These are phyloP conservation scores for Nomada hirtipes DNA, from an alignment of 2,888 invertebrate species.

Conservation along the genomic window DNA sequence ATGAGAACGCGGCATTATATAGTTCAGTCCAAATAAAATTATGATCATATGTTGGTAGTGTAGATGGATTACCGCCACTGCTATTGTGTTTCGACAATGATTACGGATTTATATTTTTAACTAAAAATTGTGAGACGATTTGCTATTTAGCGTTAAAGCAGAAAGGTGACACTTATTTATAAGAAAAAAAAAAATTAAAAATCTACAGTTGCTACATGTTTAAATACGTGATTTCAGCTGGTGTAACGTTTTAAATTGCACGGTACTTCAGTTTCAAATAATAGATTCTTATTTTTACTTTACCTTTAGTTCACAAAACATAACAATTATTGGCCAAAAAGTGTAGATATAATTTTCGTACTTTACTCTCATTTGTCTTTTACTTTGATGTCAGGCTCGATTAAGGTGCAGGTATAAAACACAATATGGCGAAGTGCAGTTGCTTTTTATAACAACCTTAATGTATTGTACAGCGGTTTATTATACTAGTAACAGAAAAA, in stretches of 20 bases:
- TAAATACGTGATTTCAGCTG: slow-evolving; percentile 6
- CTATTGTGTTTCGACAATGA: slow-evolving; percentile 54
- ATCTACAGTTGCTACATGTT: neutral
- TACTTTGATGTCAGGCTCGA: slow-evolving; percentile 47
- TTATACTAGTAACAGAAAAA: slow-evolving; percentile 4
- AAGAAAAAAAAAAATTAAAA: neutral
- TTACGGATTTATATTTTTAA: slow-evolving; percentile 53
- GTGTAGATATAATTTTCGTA: neutral
- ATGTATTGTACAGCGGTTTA: slow-evolving; percentile 26
- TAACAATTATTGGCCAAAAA: neutral
- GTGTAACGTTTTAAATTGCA: slow-evolving; percentile 10
- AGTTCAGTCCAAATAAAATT: slow-evolving; percentile 52
- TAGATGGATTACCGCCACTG: slow-evolving; percentile 59
- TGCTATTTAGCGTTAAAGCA: slow-evolving; percentile 46
- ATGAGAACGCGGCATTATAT: slow-evolving; percentile 53
- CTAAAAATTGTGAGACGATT: slow-evolving; percentile 34
- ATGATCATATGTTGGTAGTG: slow-evolving; percentile 59
- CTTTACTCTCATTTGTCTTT: slow-evolving; percentile 38
- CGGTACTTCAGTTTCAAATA: slow-evolving; percentile 20
- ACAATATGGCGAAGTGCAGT: slow-evolving; percentile 68
- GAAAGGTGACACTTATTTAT: slow-evolving; percentile 47
- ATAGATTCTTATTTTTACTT: slow-evolving; percentile 7
- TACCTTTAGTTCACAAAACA: neutral
- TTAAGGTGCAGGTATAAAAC: slow-evolving; percentile 52
- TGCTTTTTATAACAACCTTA: slow-evolving; percentile 66